Evolutionary conservation across 2,888 invertebrate species (phyloP), one percentile per base, ranked within the genome.

Genomic region (Bimastos eiseni): DNA sequence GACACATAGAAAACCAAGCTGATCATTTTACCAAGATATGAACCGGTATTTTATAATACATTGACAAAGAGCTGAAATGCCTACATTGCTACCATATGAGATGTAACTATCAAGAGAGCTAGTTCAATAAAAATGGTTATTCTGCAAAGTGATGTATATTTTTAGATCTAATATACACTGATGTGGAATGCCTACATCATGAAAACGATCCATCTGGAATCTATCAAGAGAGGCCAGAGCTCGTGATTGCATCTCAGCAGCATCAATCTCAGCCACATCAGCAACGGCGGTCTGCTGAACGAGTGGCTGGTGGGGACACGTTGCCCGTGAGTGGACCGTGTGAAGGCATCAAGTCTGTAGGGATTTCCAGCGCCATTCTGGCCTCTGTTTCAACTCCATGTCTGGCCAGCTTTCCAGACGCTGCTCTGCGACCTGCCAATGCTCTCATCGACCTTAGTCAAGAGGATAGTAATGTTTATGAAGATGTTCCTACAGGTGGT

Each of bases 121-220:
- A 70, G 30, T n/a, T 30, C 70, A 49, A 49, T 21, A 21, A 1
- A 49, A 49, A 49, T 24, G 49, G 21, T 49, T 21, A 1, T 49
- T 49, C 49, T 21, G 49, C 6, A 24, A 24, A 21, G 70, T 70
- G 70, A 30, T 70, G 30, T n/a, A n/a, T 70, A n/a, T 70, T 34
- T 86, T 38, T 70, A 49, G 91, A 91, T 38, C 91, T 91, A 36
- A 91, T 91, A 30, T 91, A 91, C 38, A 84, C 83, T 1, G 91
- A 91, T 41, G 83, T 89, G 33, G 91, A 91, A 38, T 90, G 55
- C 44, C 84, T 83, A n/a, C 90, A 90, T 15, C 30, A 37, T 84
- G 38, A 89, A 37, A 36, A 17, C 17, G 86, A 86, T 37, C 86
- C 86, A 11, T 86, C 86, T 19, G 37, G 34, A 19, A 86, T 86